Evolutionary conservation across 2,113 vertebrate genomes (phyloP), one percentile per base, ranked within the genome.

Genomic region (Corythornis cristatus): DNA sequence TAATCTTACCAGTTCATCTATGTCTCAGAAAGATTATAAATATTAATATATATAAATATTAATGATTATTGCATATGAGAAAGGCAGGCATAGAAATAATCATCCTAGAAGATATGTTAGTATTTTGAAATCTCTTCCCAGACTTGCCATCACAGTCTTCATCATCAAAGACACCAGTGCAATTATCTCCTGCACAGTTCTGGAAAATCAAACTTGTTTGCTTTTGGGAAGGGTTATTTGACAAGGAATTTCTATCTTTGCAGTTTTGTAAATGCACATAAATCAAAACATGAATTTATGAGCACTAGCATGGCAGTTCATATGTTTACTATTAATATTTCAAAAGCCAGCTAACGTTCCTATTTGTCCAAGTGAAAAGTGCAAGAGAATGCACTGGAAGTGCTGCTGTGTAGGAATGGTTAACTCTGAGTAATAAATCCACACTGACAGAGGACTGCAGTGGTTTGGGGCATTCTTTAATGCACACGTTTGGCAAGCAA

Each of bases 241-340:
- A 91, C 61, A 83, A 83, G 28, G 71, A 80, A 33, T n/a, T 79
- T 56, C 50, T 60, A 18, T 61, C 84, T 91, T 43, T 61, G 35
- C 65, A 86, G 54, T 74, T 90, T 48, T 56, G n/a, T 29, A 81
- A 73, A 94, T 23, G 64, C 28, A 86, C 46, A 37, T n/a, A 83
- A 80, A 86, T 31, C 56, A 42, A 89, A 85, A 76, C 42, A 83
- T 22, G 56, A 62, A 79, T 92, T 79, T 75, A 45, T 76, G 62
- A 87, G 58, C 68, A 53, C 42, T 21, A 85, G 75, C 58, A 53
- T 57, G 67, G 88, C 86, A 94, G 62, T 61, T 93, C 31, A 45
- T 78, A 56, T 66, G 87, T 76, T 86, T 88, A 66, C 31, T 83
- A 61, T 80, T 33, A 93, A 91, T 95, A 93, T 95, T 96, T 93